Conservation (phyloP, 1,140 invertebrate species). For the Gryon sp. region DNA sequence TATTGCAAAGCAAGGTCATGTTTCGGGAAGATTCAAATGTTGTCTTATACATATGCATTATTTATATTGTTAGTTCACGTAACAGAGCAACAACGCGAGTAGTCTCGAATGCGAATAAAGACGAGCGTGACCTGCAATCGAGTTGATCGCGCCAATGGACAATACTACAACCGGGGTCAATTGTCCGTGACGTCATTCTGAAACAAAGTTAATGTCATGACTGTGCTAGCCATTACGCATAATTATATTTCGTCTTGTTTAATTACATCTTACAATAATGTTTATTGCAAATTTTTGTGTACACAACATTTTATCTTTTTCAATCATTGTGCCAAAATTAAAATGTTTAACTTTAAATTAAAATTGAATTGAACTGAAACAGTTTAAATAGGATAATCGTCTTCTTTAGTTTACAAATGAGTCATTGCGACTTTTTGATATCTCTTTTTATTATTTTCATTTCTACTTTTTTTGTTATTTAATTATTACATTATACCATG, state of each 20-base stretch:
- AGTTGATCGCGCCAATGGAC: constrained; percentile 67
- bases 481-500: too few species aligned
- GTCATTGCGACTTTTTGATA: too few species aligned
- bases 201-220: constrained; percentile 51
- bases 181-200: constrained; percentile 67
- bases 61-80: constrained; percentile 53
- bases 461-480: too few species aligned
- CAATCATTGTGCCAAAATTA: too few species aligned
- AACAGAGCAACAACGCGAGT: constrained; percentile 59
- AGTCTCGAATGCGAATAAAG: constrained; percentile 70
- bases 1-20: constrained; percentile 45
- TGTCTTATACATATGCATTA: constrained; percentile 55
- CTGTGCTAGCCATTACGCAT: background rate
- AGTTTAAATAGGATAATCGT: too few species aligned
- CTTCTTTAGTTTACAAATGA: too few species aligned
- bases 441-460: too few species aligned
- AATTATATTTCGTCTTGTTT: background rate
- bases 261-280: too few species aligned
- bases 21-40: constrained; percentile 49
- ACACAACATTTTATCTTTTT: too few species aligned
- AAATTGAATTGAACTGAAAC: too few species aligned
- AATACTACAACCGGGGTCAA: constrained; percentile 66
- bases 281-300: too few species aligned
- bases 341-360: too few species aligned
- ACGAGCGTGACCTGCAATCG: constrained; percentile 61